Evolutionary conservation across 1,140 invertebrate genomes (phyloP), one percentile per base, ranked within the genome.

Genomic region (Sycophaga agraensis): DNA sequence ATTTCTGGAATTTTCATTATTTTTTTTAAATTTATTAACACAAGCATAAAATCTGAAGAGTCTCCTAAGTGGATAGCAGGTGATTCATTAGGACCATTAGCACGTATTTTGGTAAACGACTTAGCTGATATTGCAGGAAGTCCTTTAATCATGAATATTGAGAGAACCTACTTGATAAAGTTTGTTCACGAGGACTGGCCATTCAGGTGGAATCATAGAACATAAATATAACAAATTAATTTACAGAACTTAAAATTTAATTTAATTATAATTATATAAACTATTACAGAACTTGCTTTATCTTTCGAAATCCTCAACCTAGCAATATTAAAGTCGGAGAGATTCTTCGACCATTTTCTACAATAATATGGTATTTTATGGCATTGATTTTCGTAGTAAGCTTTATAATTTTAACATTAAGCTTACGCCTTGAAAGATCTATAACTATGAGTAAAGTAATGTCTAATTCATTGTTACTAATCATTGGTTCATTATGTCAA

Each of bases 171-270:
- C 12, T n/a, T 46, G 1, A 6, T 66, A 26, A 62, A 49, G 42
- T 57, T 22, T 4, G 49, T 61, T 2, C 49, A 57, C 37, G 24
- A 57, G 24, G 35, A 34, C 5, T 62, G 59, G 54, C 42, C 28
- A 7, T 55, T 66, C 17, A 42, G 59, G 64, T 62, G 49, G 50
- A 26, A n/a, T n/a, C n/a, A n/a, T n/a, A n/a, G n/a, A n/a, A n/a
- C n/a, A n/a, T 12, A 58, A 14, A 45, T 34, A 45, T 42, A 16
- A 40, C 26, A 21, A 21, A 43, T 22, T 22, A 7, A 43, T 43
- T 43, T 43, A 6, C 3, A n/a, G n/a, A n/a, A n/a, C n/a, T 26
- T 14, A 26, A 24, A 28, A 14, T n/a, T 17, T 28, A 28, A 12
- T 48, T 28, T n/a, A n/a, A n/a, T 16, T 19, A 46, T 34, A 0